Conservation (phyloP, 2,797 vertebrate species). For the Karalla daura region DNA sequence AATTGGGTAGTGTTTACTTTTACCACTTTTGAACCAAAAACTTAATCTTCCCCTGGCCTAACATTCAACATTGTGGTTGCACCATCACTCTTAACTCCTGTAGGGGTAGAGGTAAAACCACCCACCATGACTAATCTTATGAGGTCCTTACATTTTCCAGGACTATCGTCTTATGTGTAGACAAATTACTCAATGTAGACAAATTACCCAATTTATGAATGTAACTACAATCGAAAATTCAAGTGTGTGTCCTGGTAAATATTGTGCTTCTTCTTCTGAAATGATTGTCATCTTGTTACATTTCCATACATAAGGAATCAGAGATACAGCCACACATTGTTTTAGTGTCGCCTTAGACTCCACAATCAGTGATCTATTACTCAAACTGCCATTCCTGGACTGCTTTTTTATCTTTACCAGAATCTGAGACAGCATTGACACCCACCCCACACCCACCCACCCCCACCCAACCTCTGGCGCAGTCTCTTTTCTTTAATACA, state of each 20-base stretch:
- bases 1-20: neutral
- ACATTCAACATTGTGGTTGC: neutral
- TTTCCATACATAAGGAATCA: neutral
- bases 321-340: constrained; percentile 1
- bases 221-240: no score
- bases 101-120: neutral
- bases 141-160: no score
- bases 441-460: neutral
- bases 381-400: constrained; percentile 23
- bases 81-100: neutral
- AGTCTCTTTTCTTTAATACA: constrained; percentile 13
- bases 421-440: constrained; percentile 17
- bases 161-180: neutral
- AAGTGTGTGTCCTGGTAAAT: no score
- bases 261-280: no score
- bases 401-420: constrained; percentile 25
- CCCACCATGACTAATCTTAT: neutral
- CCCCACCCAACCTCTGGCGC: neutral
- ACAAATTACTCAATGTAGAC: no score
- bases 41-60: neutral
- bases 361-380: constrained; percentile 19
- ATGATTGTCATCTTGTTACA: neutral
- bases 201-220: neutral
- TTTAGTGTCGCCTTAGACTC: constrained; percentile 13
- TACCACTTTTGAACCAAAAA: neutral